Base-by-base conservation (phyloP, 2,113 vertebrate genomes). In the Cnemophilus loriae region DNA sequence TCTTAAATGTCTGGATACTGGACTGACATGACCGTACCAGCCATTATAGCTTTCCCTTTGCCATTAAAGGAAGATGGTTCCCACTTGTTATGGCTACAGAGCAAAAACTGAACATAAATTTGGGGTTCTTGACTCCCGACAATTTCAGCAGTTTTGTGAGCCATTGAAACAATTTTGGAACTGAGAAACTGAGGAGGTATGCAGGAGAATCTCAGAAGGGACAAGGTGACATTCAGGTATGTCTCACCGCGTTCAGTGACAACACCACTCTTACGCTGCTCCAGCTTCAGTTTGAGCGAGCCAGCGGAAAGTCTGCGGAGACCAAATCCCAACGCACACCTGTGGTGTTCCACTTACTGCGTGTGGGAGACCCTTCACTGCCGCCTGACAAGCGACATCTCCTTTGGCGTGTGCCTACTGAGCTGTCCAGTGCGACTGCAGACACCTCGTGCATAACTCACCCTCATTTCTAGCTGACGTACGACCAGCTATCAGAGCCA, bases 401-500 rank as follows among this genome's bases (percentile, higher is more conserved):
- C 71, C 71, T 56, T 37, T 42, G 37, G 33, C 13, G 9, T 14
- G 24, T 7, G 23, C 49, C 69, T 33, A 7, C 42, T 53, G 41
- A 4, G 27, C 32, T 35, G 59, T 19, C 13, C 53, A 47, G 61
- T 0, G 0, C 10, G 33, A 28, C n/a, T 49, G 50, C n/a, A 87
- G 47, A 42, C 2, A 16, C 20, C 37, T 70, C 47, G 33, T 30
- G 20, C 20, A 28, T 9, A 67, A 27, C 32, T 15, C 47, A 39
- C 8, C 10, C 41, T 77, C 14, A 1, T 18, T 52, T 67, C 32
- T 11, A 57, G 16, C 41, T 71, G 42, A 84, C 53, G 22, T 27
- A 41, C 0, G 0, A 47, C 12, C 39, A 87, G 56, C 67, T 16
- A 7, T 5, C 19, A 42, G 23, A 70, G 37, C 26, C 39, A 50